Evolutionary conservation across 2,888 invertebrate genomes (phyloP).

Genomic region (Desoria tigrina): DNA sequence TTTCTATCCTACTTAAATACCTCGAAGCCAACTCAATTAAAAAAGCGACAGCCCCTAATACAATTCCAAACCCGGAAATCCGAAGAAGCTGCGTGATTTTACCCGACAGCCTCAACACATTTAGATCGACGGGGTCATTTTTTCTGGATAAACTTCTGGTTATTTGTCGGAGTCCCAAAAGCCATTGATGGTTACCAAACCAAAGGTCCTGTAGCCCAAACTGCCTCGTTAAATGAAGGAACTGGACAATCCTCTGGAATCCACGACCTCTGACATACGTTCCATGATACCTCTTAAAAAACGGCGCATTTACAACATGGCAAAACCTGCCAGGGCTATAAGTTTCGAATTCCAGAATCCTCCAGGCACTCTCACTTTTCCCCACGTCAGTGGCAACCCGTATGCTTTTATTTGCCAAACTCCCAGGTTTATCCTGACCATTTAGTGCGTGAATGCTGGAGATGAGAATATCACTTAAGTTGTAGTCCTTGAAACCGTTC

Average conservation of each 20-base stretch:
- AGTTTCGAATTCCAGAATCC: not conserved
- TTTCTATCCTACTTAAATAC: no score
- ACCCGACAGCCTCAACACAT: not conserved
- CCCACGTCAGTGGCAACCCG: not conserved
- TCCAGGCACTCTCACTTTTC: not conserved
- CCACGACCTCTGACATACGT: not conserved
- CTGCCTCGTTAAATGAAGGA: not conserved
- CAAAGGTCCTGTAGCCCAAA: not conserved
- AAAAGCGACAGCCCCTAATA: not conserved
- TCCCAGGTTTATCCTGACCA: no score
- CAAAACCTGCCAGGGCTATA: not conserved
- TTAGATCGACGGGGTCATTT: not conserved
- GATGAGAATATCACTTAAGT: no score
- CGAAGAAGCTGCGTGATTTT: not conserved
- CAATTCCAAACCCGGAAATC: not conserved
- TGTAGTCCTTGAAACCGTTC: no score
- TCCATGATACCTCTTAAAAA: not conserved
- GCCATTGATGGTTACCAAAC: not conserved
- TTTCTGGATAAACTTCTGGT: not conserved
- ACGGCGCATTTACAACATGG: not conserved
- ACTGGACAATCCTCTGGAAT: not conserved
- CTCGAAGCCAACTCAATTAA: no score
- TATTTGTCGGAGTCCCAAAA: not conserved
- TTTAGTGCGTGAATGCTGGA: no score
- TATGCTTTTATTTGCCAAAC: no score